A percentile compares a stretch with the other conserved stretches of the same genome.
phyloP scores from a whole-genome alignment of 2,888 invertebrate species.

The Psylliodes chrysocephalus region DNA sequence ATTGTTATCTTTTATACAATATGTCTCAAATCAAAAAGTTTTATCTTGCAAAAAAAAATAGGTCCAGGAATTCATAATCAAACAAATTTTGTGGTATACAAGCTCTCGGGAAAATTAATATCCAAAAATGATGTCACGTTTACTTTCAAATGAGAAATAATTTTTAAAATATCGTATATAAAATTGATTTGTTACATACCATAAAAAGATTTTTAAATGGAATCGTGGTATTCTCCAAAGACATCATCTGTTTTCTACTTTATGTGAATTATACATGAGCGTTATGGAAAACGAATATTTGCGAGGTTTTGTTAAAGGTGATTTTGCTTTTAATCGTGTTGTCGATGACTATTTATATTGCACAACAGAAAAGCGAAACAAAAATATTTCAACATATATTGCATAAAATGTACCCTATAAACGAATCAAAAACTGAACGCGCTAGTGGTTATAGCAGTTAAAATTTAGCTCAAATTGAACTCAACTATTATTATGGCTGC shows the following conservation, averaged over 20 bases:
- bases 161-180: slow-evolving; percentile 42
- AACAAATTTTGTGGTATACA: no score
- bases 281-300: slow-evolving; percentile 38
- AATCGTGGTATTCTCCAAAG: slow-evolving; percentile 49
- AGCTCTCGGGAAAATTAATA: no score
- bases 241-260: slow-evolving; percentile 44
- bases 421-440: slow-evolving; percentile 42
- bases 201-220: slow-evolving; percentile 44
- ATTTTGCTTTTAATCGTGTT: slow-evolving; percentile 41
- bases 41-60: no score
- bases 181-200: slow-evolving; percentile 42
- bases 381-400: slow-evolving; percentile 31
- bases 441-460: slow-evolving; percentile 6
- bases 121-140: no score
- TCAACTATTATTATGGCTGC: no score
- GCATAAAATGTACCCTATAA: slow-evolving; percentile 34
- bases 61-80: no score
- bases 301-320: slow-evolving; percentile 18
- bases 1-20: no score
- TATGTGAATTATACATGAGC: slow-evolving; percentile 46
- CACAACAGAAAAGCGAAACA: slow-evolving; percentile 32
- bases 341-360: slow-evolving; percentile 51
- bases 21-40: no score
- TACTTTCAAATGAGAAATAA: no score
- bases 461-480: slow-evolving; percentile 1